These are phyloP conservation scores for Hippasteria phrygiana DNA, from an alignment of 53 echinoderm and acorn worm genomes.

Conservation along the genomic window DNA sequence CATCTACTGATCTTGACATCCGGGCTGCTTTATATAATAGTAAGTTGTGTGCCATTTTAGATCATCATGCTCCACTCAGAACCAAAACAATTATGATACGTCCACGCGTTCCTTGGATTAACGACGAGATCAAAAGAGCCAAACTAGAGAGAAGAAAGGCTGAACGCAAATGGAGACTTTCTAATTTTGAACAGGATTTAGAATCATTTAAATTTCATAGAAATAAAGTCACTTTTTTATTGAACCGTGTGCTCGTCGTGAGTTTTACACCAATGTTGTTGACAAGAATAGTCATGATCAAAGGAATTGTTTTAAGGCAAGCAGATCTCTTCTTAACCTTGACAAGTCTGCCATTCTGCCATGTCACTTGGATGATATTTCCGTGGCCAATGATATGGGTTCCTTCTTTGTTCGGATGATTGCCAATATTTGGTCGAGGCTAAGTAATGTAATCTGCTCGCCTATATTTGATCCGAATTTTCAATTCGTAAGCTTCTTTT, in stretches of 20 bases:
- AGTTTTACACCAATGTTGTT: constrained; percentile 26
- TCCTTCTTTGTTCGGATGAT: constrained; percentile 28
- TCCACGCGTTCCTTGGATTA: constrained; percentile 29
- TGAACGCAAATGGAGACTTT: constrained; percentile 38
- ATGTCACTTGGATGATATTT: constrained; percentile 1
- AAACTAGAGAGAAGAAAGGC: constrained; percentile 43
- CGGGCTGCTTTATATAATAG: constrained; percentile 25
- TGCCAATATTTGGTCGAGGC: constrained; percentile 25
- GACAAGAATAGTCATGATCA: constrained; percentile 37
- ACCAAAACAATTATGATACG: constrained; percentile 16
- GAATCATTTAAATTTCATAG: constrained; percentile 41
- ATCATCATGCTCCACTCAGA: constrained; percentile 39
- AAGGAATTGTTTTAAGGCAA: constrained; percentile 17
- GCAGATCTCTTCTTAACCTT: constrained; percentile 37
- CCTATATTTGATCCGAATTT: neutral
- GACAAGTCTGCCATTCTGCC: neutral
- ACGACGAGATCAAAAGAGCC: constrained; percentile 30
- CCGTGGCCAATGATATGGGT: constrained; percentile 40
- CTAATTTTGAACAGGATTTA: constrained; percentile 29
- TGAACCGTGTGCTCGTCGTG: constrained; percentile 43
- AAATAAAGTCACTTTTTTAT: constrained; percentile 23
- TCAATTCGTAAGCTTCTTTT: constrained; percentile 28
- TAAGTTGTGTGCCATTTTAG: constrained; percentile 26
- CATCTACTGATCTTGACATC: constrained; percentile 14
- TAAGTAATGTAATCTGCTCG: constrained; percentile 30